A percentile compares a stretch with the other conserved stretches of the same genome.
phyloP scores from a whole-genome alignment of 2,888 invertebrate species.

The Andrena fulva region DNA sequence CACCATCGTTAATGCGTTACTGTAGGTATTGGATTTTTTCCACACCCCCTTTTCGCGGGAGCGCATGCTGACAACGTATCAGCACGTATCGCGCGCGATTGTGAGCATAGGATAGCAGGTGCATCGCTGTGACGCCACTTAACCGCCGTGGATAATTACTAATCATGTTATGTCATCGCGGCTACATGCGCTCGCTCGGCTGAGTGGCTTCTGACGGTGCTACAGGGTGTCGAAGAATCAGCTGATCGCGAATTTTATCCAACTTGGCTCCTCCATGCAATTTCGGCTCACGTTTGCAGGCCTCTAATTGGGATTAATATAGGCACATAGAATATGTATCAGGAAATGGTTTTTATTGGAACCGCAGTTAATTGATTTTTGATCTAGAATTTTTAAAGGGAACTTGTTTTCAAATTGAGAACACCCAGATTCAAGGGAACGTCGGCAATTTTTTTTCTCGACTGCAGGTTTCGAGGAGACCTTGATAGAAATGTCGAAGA shows the following conservation, averaged over 20 bases:
- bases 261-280: neutral
- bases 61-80: neutral
- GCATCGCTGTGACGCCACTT: slow-evolving; percentile 33
- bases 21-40: neutral
- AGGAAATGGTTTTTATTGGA: too few species aligned
- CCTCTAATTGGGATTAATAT: too few species aligned
- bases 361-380: too few species aligned
- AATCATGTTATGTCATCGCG: slow-evolving; percentile 51
- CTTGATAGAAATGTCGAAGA: too few species aligned
- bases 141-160: slow-evolving; percentile 52
- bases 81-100: neutral
- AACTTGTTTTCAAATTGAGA: too few species aligned
- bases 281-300: too few species aligned
- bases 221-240: slow-evolving; percentile 13
- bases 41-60: too few species aligned
- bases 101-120: slow-evolving; percentile 19
- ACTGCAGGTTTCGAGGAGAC: too few species aligned
- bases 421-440: too few species aligned
- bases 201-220: neutral
- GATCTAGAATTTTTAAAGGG: too few species aligned
- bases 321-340: too few species aligned
- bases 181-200: slow-evolving; percentile 18
- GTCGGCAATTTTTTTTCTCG: too few species aligned
- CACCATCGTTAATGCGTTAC: neutral
- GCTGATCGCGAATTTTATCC: neutral